Evolutionary conservation across 92 coral and sea anemone genomes (phyloP).

Genomic region (Isaurus tuberculatus): DNA sequence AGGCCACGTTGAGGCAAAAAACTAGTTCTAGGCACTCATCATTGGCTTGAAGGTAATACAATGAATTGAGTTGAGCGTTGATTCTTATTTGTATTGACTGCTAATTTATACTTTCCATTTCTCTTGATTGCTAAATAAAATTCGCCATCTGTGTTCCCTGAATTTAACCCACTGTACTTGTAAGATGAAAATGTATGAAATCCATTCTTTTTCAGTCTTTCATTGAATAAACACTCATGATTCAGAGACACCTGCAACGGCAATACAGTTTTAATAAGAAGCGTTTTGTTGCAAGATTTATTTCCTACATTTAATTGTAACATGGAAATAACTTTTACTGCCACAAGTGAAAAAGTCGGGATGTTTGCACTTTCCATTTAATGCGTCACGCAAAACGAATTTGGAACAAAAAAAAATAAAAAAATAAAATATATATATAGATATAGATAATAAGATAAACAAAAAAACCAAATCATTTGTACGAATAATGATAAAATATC

Average conservation of each 20-base stretch:
- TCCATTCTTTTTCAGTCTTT: conserved; percentile 64
- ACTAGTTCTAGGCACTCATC: background rate
- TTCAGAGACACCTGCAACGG: conserved; percentile 54
- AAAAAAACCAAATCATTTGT: too few relatives aligned
- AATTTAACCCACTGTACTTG: conserved; percentile 76
- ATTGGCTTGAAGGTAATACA: conserved; percentile 42
- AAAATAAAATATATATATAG: too few relatives aligned
- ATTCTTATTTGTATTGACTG: conserved; percentile 66
- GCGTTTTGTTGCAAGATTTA: too few relatives aligned
- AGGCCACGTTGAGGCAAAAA: too few relatives aligned
- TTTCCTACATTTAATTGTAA: too few relatives aligned
- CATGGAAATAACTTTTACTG: too few relatives aligned
- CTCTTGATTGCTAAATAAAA: conserved; percentile 83
- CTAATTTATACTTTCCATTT: conserved; percentile 80
- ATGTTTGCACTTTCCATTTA: too few relatives aligned
- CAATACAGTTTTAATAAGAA: background rate
- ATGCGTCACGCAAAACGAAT: too few relatives aligned
- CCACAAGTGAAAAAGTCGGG: too few relatives aligned
- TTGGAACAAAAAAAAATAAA: too few relatives aligned
- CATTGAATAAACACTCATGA: conserved; percentile 85
- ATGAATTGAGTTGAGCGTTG: conserved; percentile 79
- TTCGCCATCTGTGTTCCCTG: conserved; percentile 64
- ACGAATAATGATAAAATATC: too few relatives aligned
- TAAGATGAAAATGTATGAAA: conserved; percentile 79
- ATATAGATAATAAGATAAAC: too few relatives aligned